Evolutionary conservation across 2,888 invertebrate genomes (phyloP).

Genomic region (Aphelenchoides bicaudatus): DNA sequence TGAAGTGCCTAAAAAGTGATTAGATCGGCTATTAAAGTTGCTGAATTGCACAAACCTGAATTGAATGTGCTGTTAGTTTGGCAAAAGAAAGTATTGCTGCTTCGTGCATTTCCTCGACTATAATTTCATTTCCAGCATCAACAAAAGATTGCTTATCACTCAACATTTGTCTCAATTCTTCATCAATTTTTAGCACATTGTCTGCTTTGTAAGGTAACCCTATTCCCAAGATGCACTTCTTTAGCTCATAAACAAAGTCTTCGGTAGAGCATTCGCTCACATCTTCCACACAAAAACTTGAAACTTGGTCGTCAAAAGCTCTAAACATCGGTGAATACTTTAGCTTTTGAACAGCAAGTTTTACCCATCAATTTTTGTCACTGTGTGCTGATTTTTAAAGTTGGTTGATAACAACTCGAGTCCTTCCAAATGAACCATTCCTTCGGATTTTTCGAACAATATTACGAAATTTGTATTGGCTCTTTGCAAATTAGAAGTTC

Average conservation of each 20-base stretch:
- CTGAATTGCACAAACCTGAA: constrained; percentile 31
- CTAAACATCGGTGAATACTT: background rate
- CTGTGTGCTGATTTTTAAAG: constrained; percentile 17
- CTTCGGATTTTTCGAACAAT: constrained; percentile 61
- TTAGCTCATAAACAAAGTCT: constrained; percentile 32
- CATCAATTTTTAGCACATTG: constrained; percentile 23
- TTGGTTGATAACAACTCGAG: constrained; percentile 66
- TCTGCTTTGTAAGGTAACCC: constrained; percentile 38
- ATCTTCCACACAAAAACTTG: constrained; percentile 33
- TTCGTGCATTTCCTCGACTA: constrained; percentile 37
- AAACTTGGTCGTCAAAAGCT: constrained; percentile 27
- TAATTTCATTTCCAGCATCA: constrained; percentile 29
- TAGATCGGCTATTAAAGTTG: background rate
- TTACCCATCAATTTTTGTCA: constrained; percentile 23
- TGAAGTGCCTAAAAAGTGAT: constrained; percentile 27
- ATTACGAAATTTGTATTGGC: constrained; percentile 33
- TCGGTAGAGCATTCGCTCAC: constrained; percentile 35
- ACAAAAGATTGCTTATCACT: constrained; percentile 17
- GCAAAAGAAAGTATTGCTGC: constrained; percentile 38
- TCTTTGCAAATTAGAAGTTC: constrained; percentile 22
- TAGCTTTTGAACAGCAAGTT: constrained; percentile 12
- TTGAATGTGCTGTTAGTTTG: constrained; percentile 41
- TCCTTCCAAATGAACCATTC: constrained; percentile 82
- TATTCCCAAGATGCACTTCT: constrained; percentile 27
- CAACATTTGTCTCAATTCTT: constrained; percentile 24